Conservation (phyloP, 2,797 vertebrate species). For the Oreochromis mossambicus region DNA sequence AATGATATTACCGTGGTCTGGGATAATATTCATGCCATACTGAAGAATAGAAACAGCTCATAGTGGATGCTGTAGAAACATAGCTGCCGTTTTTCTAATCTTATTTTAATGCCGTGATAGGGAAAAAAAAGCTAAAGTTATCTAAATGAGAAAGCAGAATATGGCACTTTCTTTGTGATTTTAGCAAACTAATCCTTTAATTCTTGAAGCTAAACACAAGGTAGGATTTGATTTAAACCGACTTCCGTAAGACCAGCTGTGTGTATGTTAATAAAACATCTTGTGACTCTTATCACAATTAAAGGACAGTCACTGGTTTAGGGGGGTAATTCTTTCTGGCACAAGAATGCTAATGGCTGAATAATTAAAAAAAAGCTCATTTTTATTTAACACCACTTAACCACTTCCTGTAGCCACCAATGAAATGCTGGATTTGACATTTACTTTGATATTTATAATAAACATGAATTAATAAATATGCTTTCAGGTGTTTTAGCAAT, state of each 20-base stretch:
- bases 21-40: not conserved
- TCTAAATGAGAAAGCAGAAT: not conserved
- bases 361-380: constrained; percentile 72
- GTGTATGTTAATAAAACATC: constrained; percentile 66
- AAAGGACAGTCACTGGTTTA: constrained; percentile 54
- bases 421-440: constrained; percentile 67
- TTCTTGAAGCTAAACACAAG: constrained; percentile 4
- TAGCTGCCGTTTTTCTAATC: not conserved
- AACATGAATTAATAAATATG: constrained; percentile 75
- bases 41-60: not conserved
- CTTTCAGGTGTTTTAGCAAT: constrained; percentile 69
- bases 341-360: constrained; percentile 74
- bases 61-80: not conserved
- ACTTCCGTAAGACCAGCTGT: constrained; percentile 46
- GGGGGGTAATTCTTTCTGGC: constrained; percentile 66
- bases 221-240: constrained; percentile 34
- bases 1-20: not conserved
- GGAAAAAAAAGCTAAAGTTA: not conserved
- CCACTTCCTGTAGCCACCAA: constrained; percentile 49
- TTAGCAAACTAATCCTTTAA: constrained; percentile 8
- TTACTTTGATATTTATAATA: constrained; percentile 74
- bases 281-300: constrained; percentile 60
- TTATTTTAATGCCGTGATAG: not conserved
- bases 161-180: not conserved
- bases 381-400: constrained; percentile 78